Evolutionary conservation across 2,113 vertebrate genomes (phyloP).

Genomic region (Megaceryle maxima): DNA sequence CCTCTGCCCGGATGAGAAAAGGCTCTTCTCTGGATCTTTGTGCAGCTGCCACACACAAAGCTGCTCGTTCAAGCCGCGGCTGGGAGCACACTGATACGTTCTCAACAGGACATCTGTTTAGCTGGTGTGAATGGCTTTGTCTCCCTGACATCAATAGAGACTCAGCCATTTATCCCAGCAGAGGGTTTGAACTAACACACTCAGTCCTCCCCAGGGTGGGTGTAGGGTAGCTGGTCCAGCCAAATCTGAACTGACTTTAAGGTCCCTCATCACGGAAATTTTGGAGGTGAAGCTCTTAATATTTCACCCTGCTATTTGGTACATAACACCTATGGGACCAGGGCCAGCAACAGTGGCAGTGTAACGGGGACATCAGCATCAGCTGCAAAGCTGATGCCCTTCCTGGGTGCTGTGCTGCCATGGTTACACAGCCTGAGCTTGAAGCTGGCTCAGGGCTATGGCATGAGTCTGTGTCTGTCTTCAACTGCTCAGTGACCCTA

Average conservation of each 20-base stretch:
- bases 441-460: neutral
- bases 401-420: neutral
- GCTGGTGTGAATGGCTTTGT: neutral
- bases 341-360: fast-evolving
- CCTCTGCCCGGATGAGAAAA: fast-evolving
- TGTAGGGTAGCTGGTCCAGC: neutral
- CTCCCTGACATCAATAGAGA: neutral
- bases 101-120: neutral
- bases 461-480: fast-evolving
- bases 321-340: fast-evolving
- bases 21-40: neutral
- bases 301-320: neutral
- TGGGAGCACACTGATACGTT: neutral
- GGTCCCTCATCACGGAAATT: neutral
- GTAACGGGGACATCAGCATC: neutral
- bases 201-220: neutral
- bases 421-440: fast-evolving
- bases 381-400: neutral
- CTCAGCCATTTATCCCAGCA: neutral
- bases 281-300: neutral
- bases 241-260: neutral
- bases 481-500: fast-evolving
- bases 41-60: neutral
- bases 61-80: neutral
- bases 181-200: neutral